A percentile compares a stretch with the other conserved stretches of the same genome.
Conservation (phyloP, 2,113 vertebrate species). For the Falcunculus frontatus region DNA sequence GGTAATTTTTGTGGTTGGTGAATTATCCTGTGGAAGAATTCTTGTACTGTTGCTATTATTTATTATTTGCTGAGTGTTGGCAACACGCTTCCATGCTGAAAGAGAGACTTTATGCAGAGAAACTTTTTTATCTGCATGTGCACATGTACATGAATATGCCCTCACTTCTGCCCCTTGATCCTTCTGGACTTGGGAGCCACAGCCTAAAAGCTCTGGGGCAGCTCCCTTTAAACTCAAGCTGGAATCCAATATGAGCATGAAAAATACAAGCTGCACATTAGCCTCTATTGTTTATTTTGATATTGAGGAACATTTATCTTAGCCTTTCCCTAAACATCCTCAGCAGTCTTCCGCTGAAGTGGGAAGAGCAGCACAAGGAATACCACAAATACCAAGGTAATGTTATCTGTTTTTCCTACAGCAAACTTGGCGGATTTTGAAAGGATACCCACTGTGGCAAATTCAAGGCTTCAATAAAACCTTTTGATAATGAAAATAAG, state of each 20-base stretch:
- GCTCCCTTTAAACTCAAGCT: not conserved
- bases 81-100: not conserved
- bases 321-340: conserved; percentile 62
- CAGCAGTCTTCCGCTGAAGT: conserved; percentile 18
- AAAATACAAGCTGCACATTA: conserved; percentile 3
- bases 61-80: conserved; percentile 1
- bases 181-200: not conserved
- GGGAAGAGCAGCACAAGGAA: conserved; percentile 43
- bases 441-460: conserved; percentile 44
- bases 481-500: conserved; percentile 35
- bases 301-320: conserved; percentile 54
- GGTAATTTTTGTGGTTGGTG: conserved; percentile 8
- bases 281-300: conserved; percentile 44
- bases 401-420: conserved; percentile 45
- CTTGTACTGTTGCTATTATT: not conserved
- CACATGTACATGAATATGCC: not conserved
- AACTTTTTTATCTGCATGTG: not conserved
- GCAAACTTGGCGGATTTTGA: conserved; percentile 44
- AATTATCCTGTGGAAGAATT: conserved; percentile 7
- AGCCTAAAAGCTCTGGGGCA: not conserved
- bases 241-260: not conserved
- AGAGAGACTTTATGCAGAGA: not conserved
- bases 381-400: conserved; percentile 47
- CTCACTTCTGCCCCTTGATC: not conserved
- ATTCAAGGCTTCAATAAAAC: conserved; percentile 30